Percentiles rank a stretch among this genome's conserved stretches.
Conservation (phyloP, 2,888 invertebrate species). For the Syritta pipiens region DNA sequence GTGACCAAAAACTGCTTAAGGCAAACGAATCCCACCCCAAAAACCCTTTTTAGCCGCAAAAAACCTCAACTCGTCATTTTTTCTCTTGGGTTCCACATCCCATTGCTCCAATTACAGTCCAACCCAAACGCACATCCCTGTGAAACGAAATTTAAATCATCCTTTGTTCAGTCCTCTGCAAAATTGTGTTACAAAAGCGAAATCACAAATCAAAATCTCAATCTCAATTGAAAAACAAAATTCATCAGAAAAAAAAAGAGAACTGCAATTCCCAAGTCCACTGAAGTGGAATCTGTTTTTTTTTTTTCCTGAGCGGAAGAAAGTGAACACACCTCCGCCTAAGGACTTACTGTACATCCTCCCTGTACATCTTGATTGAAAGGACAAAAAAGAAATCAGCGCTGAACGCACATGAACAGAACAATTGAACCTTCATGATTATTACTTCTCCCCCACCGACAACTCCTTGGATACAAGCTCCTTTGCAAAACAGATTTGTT, state of each 20-base stretch:
- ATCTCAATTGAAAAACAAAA: too few relatives aligned
- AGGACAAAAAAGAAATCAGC: conserved; percentile 37
- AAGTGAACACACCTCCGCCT: conserved; percentile 32
- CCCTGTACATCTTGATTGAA: conserved; percentile 48
- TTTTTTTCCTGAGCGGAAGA: background rate
- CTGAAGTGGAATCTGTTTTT: conserved; percentile 37
- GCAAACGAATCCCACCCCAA: too few relatives aligned
- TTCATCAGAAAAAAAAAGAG: conserved; percentile 24
- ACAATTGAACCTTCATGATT: conserved; percentile 60
- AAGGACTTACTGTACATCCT: conserved; percentile 4
- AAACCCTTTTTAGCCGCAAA: too few relatives aligned
- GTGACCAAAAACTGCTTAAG: too few relatives aligned
- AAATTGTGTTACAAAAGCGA: conserved; percentile 25
- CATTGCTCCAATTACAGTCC: too few relatives aligned
- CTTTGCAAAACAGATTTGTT: conserved; percentile 24
- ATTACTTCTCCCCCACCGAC: conserved; percentile 36
- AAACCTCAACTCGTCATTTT: too few relatives aligned
- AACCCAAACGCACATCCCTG: too few relatives aligned
- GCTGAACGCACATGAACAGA: conserved; percentile 44
- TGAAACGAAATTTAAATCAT: conserved; percentile 28
- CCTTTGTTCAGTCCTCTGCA: conserved; percentile 17
- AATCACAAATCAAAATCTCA: conserved; percentile 41
- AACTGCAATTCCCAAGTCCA: conserved; percentile 46
- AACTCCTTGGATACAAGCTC: conserved; percentile 16
- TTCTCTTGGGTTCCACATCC: too few relatives aligned